Conservation (phyloP, 2,113 vertebrate genomes). For the Sterna hirundo region DNA sequence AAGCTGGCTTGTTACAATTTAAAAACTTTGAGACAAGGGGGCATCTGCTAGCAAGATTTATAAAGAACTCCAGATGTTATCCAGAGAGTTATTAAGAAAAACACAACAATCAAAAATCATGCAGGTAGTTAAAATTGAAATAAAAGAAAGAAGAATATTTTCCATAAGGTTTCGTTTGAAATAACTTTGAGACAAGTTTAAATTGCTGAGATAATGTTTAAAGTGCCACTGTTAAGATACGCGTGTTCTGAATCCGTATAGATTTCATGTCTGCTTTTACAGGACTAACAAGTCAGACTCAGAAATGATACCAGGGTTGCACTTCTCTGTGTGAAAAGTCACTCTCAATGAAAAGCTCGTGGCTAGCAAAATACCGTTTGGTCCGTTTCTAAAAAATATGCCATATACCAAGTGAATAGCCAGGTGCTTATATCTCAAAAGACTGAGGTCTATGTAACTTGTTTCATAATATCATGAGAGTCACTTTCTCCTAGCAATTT, state of each 20-base stretch:
- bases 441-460: not conserved
- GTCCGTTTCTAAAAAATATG: not conserved
- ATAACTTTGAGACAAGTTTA: not conserved
- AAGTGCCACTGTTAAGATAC: not conserved
- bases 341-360: not conserved
- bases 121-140: not conserved
- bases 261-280: not conserved
- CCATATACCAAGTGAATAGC: not conserved
- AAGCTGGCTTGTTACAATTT: not conserved
- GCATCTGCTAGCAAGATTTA: not conserved
- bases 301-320: not conserved
- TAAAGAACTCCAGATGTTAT: not conserved
- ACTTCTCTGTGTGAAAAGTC: not conserved
- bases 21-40: not conserved
- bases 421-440: not conserved
- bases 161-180: not conserved
- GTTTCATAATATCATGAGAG: rapidly evolving
- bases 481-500: not conserved
- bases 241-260: not conserved
- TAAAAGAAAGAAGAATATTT: not conserved
- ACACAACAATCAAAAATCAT: not conserved
- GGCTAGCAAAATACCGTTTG: not conserved
- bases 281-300: not conserved
- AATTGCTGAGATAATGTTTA: not conserved
- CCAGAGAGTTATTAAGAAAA: not conserved